phyloP scores from a whole-genome alignment of 2,113 vertebrate species.

The Ascaphus truei region DNA sequence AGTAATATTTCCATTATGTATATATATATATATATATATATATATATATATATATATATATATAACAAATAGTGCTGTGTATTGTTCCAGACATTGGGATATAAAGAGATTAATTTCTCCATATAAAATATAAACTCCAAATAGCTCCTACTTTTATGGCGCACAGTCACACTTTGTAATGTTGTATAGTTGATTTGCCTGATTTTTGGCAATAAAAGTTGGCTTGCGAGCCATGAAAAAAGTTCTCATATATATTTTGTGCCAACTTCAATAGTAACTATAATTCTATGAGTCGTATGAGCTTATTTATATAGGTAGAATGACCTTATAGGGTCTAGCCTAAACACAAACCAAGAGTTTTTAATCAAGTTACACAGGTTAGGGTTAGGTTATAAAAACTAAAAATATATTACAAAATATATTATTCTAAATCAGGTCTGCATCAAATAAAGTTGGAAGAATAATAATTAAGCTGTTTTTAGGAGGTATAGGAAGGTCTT shows the following conservation, averaged over 20 bases:
- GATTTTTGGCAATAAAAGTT: conserved; percentile 6
- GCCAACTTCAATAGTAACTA: conserved; percentile 16
- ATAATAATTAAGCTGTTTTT: too few species aligned
- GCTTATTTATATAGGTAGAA: conserved; percentile 17
- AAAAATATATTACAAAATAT: background rate
- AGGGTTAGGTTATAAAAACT: background rate
- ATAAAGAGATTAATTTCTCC: background rate
- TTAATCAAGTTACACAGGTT: background rate
- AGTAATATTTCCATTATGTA: too few species aligned
- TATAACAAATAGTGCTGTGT: background rate
- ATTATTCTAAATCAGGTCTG: background rate
- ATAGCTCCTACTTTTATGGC: conserved; percentile 3
- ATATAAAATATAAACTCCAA: background rate
- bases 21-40: too few species aligned
- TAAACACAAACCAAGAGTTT: background rate
- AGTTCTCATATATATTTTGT: background rate
- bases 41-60: too few species aligned
- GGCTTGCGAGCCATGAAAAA: background rate
- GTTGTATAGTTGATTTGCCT: conserved; percentile 7
- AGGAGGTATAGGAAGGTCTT: background rate
- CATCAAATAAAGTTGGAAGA: background rate
- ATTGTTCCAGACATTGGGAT: background rate
- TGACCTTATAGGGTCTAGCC: background rate
- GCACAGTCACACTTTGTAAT: conserved; percentile 9
- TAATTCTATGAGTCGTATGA: background rate